Base-by-base conservation (phyloP, 2,797 vertebrate species). In the Sardinella longiceps region DNA sequence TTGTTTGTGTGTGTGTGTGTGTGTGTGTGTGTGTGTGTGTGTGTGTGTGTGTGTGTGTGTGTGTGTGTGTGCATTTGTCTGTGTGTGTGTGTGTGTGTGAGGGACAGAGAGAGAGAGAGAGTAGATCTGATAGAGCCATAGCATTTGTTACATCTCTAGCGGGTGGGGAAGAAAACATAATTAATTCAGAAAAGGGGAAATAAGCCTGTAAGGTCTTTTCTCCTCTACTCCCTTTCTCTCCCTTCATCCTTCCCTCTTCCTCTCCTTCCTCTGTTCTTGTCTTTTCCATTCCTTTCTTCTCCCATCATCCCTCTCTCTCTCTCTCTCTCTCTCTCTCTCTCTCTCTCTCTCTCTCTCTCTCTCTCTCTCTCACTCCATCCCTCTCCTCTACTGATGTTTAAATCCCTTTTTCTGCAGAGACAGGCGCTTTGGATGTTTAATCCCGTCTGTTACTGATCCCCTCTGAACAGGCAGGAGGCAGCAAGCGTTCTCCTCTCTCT, bases 351-450 rank as follows among this genome's bases (percentile, higher is more conserved):
- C 51, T 77, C 86, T 2, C 80, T 82, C 85, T 2, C 56, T 20
- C n/a, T n/a, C n/a, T 63, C 58, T 37, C 66, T 39, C 81, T 74
- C 81, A 70, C 74, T 87, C 86, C 86, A 85, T 85, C 86, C 83
- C 58, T 28, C 63, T 80, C 85, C 60, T 43, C 60, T 56, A 84
- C 84, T 86, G 85, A 87, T 85, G 82, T 89, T 87, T 84, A 89
- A 90, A 90, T 90, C 87, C 86, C 48, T 84, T 90, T 90, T 90
- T 86, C 90, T 87, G 87, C 91, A 90, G 87, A 91, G 90, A 93
- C 91, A 92, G 90, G 83, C 87, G 87, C 91, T 93, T 95, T 92
- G 89, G 87, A 89, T 90, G 85, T 92, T 88, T 94, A 94, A 95
- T 95, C 93, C 90, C 90, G 92, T 91, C 87, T 88, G 91, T 87